Conservation (phyloP, 2,888 invertebrate genomes). For the Salpingus planirostris region DNA sequence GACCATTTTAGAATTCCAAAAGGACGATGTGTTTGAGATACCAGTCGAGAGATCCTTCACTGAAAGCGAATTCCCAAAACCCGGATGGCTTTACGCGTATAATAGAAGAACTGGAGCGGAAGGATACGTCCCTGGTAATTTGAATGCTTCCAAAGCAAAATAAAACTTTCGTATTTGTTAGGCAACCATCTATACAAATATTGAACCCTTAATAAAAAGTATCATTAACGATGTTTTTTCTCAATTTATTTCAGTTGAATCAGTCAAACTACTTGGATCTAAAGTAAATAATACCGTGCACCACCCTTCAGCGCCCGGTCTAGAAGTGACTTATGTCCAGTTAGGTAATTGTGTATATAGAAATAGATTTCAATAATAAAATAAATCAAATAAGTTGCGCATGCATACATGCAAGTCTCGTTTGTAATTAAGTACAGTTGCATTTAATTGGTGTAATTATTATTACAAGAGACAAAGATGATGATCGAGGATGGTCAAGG, state of each 20-base stretch:
- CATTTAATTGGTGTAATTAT: no score
- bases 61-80: slow-evolving; percentile 27
- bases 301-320: slow-evolving; percentile 38
- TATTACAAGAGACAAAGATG: no score
- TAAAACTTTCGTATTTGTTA: no score
- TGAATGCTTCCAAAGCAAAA: no score
- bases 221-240: slow-evolving; percentile 1
- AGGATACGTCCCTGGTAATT: slow-evolving; percentile 43
- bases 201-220: neutral
- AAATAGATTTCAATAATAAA: no score
- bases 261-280: slow-evolving; percentile 36
- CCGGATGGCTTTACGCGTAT: slow-evolving; percentile 39
- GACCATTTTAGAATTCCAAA: slow-evolving; percentile 33
- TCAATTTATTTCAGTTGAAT: slow-evolving; percentile 30
- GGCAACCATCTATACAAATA: slow-evolving; percentile 11
- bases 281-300: slow-evolving; percentile 39
- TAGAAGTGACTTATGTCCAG: no score
- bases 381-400: no score
- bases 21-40: slow-evolving; percentile 41
- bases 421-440: no score
- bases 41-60: slow-evolving; percentile 32
- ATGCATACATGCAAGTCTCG: no score
- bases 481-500: no score
- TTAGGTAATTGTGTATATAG: no score
- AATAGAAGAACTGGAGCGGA: slow-evolving; percentile 37